Conservation (phyloP, 2,888 invertebrate genomes). For the Cantharis lateralis region DNA sequence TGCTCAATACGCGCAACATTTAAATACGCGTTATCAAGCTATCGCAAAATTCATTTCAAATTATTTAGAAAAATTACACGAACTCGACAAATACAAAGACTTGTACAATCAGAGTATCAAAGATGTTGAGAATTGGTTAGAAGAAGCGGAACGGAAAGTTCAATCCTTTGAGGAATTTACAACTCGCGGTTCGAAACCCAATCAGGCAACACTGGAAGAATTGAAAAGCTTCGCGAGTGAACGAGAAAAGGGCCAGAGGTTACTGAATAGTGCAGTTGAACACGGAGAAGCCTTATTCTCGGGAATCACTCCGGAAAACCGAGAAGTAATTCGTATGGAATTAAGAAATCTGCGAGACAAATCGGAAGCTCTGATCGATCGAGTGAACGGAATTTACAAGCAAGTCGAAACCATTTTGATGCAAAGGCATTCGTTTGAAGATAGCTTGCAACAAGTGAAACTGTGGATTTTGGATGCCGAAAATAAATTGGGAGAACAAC, state of each 20-base stretch:
- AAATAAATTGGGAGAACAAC: conserved; percentile 71
- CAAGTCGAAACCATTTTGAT: conserved; percentile 87
- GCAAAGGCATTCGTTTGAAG: conserved; percentile 91
- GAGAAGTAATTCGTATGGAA: conserved; percentile 83
- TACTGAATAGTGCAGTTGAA: conserved; percentile 81
- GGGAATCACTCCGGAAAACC: conserved; percentile 81
- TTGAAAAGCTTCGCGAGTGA: conserved; percentile 73
- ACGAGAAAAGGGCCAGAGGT: conserved; percentile 77
- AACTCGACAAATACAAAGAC: conserved; percentile 71
- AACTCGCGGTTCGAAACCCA: conserved; percentile 74
- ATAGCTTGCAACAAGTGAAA: conserved; percentile 85
- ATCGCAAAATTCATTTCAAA: conserved; percentile 72
- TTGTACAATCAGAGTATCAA: conserved; percentile 69
- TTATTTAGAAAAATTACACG: conserved; percentile 73
- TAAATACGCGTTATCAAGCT: conserved; percentile 76
- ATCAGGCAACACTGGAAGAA: conserved; percentile 75
- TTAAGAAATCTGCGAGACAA: conserved; percentile 78
- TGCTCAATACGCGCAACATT: conserved; percentile 78
- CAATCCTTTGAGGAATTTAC: conserved; percentile 73
- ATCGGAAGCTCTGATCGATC: conserved; percentile 84
- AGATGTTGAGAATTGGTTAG: conserved; percentile 80
- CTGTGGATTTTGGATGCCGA: conserved; percentile 85
- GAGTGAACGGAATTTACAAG: conserved; percentile 82
- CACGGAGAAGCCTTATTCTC: conserved; percentile 88
- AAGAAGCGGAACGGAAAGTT: conserved; percentile 75